These are phyloP conservation scores for Acronicta psi DNA, from an alignment of 2,888 invertebrate species.

Conservation along the genomic window DNA sequence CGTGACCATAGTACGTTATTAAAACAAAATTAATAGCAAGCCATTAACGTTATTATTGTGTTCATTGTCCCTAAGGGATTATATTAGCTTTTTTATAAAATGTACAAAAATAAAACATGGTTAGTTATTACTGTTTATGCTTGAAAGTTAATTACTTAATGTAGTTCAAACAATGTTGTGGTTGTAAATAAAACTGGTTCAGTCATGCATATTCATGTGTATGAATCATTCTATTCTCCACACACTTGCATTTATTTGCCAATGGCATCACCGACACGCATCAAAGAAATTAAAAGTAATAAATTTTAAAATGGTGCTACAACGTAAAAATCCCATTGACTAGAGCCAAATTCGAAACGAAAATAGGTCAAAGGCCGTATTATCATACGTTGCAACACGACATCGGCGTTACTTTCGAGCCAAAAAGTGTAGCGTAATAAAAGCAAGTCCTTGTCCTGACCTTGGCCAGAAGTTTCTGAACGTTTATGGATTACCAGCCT, in stretches of 20 bases:
- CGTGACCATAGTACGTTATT: no score
- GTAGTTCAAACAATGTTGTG: neutral
- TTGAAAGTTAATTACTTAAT: neutral
- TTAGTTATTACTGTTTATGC: neutral
- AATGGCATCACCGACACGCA: neutral
- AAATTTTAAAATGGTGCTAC: slow-evolving; percentile 1
- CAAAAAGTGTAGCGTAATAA: slow-evolving; percentile 39
- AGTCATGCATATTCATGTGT: neutral
- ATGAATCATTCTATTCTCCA: neutral
- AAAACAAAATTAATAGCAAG: neutral
- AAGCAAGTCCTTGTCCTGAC: slow-evolving; percentile 52
- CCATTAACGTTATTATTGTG: neutral
- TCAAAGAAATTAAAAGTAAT: neutral
- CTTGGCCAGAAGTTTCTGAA: slow-evolving; percentile 54
- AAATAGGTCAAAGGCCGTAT: slow-evolving; percentile 35
- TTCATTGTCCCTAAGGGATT: neutral
- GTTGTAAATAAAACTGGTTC: neutral
- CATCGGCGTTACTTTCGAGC: slow-evolving; percentile 29
- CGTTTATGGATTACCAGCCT: slow-evolving; percentile 28
- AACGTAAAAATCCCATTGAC: slow-evolving; percentile 6
- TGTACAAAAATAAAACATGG: neutral
- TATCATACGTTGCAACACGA: slow-evolving; percentile 30
- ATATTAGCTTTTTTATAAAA: neutral
- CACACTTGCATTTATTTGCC: neutral
- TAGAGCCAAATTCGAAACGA: slow-evolving; percentile 20